Base-by-base conservation (phyloP, 2,888 invertebrate species). In the Clepsis dumicolana region DNA sequence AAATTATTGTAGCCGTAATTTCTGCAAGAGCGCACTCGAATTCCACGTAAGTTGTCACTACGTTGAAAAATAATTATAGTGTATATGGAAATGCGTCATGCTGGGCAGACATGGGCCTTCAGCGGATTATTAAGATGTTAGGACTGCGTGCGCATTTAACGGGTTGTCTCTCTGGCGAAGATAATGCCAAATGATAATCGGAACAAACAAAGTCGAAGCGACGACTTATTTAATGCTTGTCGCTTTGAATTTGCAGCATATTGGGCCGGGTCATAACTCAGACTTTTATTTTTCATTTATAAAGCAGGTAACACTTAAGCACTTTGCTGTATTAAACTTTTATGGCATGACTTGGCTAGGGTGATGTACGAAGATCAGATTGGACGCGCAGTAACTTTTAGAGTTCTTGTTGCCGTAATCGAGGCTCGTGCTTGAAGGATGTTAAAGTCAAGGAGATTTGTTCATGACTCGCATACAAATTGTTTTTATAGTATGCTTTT, bases 221-320 rank as follows among this genome's bases (percentile, higher is more conserved):
- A 85, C 84, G 86, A 88, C 85, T 93, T 87, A 90, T 90, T 93
- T 91, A 87, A 91, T 88, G 89, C 88, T 84, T 90, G 93, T 92
- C 89, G 87, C 86, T 86, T 91, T 81, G 78, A 74, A 85, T 86
- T 77, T 57, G 44, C 65, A 29, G 64, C 53, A 66, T 64, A 65
- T 64, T 66, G 64, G 57, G 68, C 60, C 62, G 71, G 60, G 56
- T 65, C 67, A 67, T 69, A 74, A 70, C 70, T 70, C 69, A 67
- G 64, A 61, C 60, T 63, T 25, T 52, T 63, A 29, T 60, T 57
- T 63, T 63, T 62, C 25, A 56, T 67, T 67, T 52, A 38, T 57
- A 35, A 41, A 65, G 52, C 65, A 44, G 41, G 60, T 65, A 63
- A 67, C 67, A 63, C 62, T 50, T 64, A 59, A 59, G 53, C 52